These are phyloP conservation scores for Idaea aversata DNA, from an alignment of 2,888 invertebrate genomes.

Conservation along the genomic window DNA sequence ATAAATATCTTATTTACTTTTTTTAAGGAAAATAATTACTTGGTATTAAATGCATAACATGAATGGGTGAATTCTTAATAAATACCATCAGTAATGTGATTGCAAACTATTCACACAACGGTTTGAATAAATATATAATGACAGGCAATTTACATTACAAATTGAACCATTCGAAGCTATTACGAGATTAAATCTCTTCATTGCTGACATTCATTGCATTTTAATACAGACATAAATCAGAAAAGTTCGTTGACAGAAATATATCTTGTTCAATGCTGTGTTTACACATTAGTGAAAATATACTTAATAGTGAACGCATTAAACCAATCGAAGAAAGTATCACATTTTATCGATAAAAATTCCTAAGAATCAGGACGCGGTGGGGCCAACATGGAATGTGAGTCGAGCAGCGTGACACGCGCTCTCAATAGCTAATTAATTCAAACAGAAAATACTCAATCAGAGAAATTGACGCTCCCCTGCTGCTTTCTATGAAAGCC, in stretches of 20 bases:
- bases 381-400: constrained; percentile 62
- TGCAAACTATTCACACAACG: constrained; percentile 19
- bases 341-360: constrained; percentile 61
- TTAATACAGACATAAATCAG: constrained; percentile 13
- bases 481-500: constrained; percentile 76
- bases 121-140: constrained; percentile 14
- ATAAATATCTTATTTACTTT: background rate
- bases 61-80: constrained; percentile 32
- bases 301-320: constrained; percentile 7
- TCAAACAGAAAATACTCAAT: constrained; percentile 73
- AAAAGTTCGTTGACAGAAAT: constrained; percentile 9
- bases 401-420: constrained; percentile 66
- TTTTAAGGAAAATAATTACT: background rate
- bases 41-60: constrained; percentile 20
- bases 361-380: constrained; percentile 67
- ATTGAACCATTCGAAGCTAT: constrained; percentile 14
- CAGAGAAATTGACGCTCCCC: constrained; percentile 72
- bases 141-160: constrained; percentile 18
- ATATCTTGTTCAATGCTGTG: background rate
- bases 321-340: constrained; percentile 47
- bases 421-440: constrained; percentile 77
- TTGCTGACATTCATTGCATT: constrained; percentile 15
- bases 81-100: constrained; percentile 24
- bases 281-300: constrained; percentile 5
- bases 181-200: constrained; percentile 18